Percentiles rank a stretch among this genome's conserved stretches.
These are phyloP conservation scores for Cebus imitator DNA, from an alignment of 2,113 vertebrate species.

Conservation along the genomic window DNA sequence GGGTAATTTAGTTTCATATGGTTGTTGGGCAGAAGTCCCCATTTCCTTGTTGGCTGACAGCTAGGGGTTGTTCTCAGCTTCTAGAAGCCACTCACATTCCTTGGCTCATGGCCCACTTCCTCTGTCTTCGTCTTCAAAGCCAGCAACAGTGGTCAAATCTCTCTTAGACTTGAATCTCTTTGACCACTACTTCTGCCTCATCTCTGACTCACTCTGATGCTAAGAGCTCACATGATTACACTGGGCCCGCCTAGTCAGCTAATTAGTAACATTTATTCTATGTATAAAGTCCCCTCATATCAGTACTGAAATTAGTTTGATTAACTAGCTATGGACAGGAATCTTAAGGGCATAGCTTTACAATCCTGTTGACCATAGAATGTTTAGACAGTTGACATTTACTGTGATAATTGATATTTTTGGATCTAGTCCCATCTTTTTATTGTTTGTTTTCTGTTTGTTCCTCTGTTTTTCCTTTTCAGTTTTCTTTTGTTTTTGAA, in stretches of 20 bases:
- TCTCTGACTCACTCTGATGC: background rate
- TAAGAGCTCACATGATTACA: background rate
- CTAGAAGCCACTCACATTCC: background rate
- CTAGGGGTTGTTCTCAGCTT: background rate
- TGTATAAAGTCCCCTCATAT: background rate
- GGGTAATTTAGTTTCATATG: background rate
- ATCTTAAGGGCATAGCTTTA: background rate
- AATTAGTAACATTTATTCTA: background rate
- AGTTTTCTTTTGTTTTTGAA: background rate
- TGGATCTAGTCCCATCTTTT: background rate
- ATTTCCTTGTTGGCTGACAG: background rate
- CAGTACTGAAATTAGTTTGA: background rate
- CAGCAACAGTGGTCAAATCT: background rate
- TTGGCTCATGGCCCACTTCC: background rate
- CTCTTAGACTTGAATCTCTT: background rate
- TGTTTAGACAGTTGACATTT: background rate
- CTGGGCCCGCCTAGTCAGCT: background rate
- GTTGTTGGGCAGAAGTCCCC: background rate
- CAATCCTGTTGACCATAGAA: background rate
- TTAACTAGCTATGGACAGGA: background rate
- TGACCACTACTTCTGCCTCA: background rate
- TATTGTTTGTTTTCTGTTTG: background rate
- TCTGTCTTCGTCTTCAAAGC: background rate
- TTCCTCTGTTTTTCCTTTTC: conserved; percentile 23
- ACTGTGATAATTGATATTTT: background rate